Evolutionary conservation across 35 echinoderm and acorn worm species (phyloP).

Genomic region (Nesometra sesokonis): DNA sequence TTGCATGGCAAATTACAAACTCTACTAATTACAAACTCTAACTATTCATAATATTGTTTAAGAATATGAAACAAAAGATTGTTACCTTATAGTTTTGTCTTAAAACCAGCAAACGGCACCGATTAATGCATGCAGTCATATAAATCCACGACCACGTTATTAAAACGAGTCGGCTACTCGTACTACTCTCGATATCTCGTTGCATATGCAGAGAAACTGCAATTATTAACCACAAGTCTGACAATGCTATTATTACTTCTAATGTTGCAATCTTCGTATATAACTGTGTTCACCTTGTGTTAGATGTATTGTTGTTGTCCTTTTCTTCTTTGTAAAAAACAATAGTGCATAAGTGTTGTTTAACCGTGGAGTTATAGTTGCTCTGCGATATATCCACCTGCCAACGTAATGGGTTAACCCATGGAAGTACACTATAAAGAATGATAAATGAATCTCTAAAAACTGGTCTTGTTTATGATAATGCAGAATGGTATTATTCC

Average conservation of each 20-base stretch:
- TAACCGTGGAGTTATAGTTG: no score
- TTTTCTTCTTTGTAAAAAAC: no score
- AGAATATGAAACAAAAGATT: not conserved
- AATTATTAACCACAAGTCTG: not conserved
- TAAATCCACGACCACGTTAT: not conserved
- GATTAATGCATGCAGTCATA: not conserved
- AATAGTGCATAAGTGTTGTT: no score
- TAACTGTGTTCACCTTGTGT: not conserved
- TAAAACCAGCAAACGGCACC: not conserved
- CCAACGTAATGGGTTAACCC: not conserved
- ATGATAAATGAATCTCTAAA: not conserved
- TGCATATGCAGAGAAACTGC: not conserved
- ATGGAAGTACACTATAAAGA: not conserved
- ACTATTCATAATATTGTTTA: not conserved
- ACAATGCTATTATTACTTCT: not conserved
- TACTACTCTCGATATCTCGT: not conserved
- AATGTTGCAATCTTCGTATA: not conserved
- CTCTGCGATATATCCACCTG: no score
- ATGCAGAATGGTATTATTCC: not conserved
- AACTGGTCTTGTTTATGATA: not conserved
- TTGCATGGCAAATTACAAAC: no score
- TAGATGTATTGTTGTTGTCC: not conserved
- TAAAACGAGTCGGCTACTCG: not conserved
- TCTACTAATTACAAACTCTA: no score
- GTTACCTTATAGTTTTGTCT: not conserved